Percentiles rank a stretch among this genome's conserved stretches.
phyloP scores from a whole-genome alignment of 2,888 invertebrate species.

The Tribolium freemani region DNA sequence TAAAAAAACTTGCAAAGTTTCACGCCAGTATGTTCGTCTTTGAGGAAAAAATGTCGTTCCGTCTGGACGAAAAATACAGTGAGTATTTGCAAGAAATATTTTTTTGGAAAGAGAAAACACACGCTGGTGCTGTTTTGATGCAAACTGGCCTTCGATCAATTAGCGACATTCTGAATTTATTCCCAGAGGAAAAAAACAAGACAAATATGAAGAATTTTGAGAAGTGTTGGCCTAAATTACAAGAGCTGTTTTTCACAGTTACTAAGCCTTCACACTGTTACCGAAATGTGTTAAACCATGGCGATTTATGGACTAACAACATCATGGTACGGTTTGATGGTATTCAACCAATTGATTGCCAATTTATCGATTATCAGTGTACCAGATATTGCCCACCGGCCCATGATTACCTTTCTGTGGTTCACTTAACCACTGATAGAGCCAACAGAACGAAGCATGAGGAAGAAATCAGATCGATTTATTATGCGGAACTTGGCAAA shows the following conservation, averaged over 20 bases:
- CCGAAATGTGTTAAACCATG: slow-evolving; percentile 72
- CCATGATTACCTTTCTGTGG: slow-evolving; percentile 71
- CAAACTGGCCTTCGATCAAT: slow-evolving; percentile 3
- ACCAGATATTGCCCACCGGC: slow-evolving; percentile 75
- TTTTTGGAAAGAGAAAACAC: slow-evolving; percentile 17
- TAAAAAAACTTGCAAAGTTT: slow-evolving; percentile 56
- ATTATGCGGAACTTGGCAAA: slow-evolving; percentile 50
- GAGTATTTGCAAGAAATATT: slow-evolving; percentile 45
- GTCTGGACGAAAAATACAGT: slow-evolving; percentile 56
- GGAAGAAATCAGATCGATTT: slow-evolving; percentile 48
- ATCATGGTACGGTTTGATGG: slow-evolving; percentile 54
- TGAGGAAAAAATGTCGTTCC: slow-evolving; percentile 49
- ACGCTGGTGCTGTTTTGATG: slow-evolving; percentile 1
- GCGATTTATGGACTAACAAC: slow-evolving; percentile 76
- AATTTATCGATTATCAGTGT: slow-evolving; percentile 61
- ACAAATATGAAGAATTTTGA: slow-evolving; percentile 15
- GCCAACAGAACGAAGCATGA: slow-evolving; percentile 47
- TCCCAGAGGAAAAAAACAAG: slow-evolving; percentile 11
- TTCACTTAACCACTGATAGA: slow-evolving; percentile 52
- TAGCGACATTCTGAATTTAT: slow-evolving; percentile 5
- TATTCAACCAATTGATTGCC: slow-evolving; percentile 51
- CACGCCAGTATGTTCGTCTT: slow-evolving; percentile 62
- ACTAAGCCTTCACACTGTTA: slow-evolving; percentile 57
- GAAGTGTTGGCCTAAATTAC: slow-evolving; percentile 25
- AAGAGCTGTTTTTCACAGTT: slow-evolving; percentile 48